Evolutionary conservation across 2,888 invertebrate genomes (phyloP).

Genomic region (Rhingia campestris): DNA sequence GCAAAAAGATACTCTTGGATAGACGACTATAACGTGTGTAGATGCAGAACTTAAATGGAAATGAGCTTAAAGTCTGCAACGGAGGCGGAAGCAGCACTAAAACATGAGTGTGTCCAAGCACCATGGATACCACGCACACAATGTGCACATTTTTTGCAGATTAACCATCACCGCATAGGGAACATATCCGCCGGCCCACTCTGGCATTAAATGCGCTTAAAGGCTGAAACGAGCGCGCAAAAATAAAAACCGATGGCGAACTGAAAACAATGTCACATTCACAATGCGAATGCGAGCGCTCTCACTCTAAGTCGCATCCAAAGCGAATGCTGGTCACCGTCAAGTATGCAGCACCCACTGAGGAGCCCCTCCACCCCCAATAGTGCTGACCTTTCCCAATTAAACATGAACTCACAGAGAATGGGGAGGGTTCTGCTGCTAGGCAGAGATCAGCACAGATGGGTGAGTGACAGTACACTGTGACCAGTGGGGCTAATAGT

Average conservation of each 20-base stretch:
- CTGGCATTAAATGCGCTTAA: conserved; percentile 37
- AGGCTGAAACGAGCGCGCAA: conserved; percentile 23
- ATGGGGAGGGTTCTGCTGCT: conserved; percentile 9
- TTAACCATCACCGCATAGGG: conserved; percentile 39
- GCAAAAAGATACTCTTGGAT: conserved; percentile 8
- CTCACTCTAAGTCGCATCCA: conserved; percentile 37
- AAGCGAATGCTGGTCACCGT: conserved; percentile 35
- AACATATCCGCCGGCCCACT: conserved; percentile 29
- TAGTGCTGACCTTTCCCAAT: conserved; percentile 65
- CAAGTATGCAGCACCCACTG: conserved; percentile 35
- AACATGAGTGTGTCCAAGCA: conserved; percentile 55
- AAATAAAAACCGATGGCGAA: conserved; percentile 35
- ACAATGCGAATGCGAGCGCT: conserved; percentile 6
- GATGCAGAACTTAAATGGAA: conserved; percentile 42
- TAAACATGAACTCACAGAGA: conserved; percentile 61
- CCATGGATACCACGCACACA: conserved; percentile 13
- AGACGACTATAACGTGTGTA: conserved; percentile 12
- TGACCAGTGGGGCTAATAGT: conserved; percentile 1
- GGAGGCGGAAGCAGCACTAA: conserved; percentile 64
- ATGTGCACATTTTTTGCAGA: conserved; percentile 54
- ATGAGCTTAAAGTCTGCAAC: conserved; percentile 59
- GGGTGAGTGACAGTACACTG: conserved; percentile 52
- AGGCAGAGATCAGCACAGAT: conserved; percentile 11
- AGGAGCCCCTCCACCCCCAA: conserved; percentile 8
- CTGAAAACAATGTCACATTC: conserved; percentile 56